Conservation (phyloP, 2,113 vertebrate genomes). For the Polyodon spathula region DNA sequence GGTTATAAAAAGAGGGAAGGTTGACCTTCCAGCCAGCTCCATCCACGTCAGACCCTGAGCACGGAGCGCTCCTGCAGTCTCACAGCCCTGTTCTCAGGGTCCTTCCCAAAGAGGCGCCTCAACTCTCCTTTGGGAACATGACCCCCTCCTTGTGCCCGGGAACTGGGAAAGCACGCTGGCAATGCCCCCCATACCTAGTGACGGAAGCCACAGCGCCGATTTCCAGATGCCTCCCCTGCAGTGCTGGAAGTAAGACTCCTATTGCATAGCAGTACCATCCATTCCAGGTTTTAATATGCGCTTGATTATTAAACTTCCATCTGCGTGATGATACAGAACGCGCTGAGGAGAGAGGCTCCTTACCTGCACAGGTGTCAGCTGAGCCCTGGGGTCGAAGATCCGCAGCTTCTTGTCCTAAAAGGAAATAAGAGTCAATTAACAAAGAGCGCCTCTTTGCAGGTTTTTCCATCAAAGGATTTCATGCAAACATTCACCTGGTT, state of each 20-base stretch:
- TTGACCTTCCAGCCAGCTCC: too few relatives aligned
- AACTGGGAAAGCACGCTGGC: background rate
- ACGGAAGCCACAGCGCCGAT: too few relatives aligned
- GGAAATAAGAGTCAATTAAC: slow-evolving; percentile 20
- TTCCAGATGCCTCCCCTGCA: too few relatives aligned
- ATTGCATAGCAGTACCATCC: too few relatives aligned
- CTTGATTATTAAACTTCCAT: background rate
- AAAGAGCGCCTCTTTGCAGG: background rate
- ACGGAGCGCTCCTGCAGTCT: too few relatives aligned
- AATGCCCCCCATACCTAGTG: background rate
- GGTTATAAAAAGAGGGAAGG: background rate
- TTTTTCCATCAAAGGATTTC: background rate
- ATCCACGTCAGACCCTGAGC: background rate
- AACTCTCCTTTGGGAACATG: background rate
- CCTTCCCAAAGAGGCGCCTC: background rate
- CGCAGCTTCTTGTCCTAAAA: slow-evolving; percentile 84
- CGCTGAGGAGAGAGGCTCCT: background rate
- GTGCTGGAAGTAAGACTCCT: too few relatives aligned
- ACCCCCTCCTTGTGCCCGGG: background rate
- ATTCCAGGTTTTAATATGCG: too few relatives aligned
- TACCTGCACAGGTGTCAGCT: slow-evolving; percentile 74
- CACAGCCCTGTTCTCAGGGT: background rate
- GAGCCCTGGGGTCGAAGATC: slow-evolving; percentile 82
- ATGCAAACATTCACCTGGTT: too few relatives aligned
- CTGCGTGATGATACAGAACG: background rate